These are phyloP conservation scores for Metaphire vulgaris DNA, from an alignment of 1,140 invertebrate genomes.

Conservation along the genomic window DNA sequence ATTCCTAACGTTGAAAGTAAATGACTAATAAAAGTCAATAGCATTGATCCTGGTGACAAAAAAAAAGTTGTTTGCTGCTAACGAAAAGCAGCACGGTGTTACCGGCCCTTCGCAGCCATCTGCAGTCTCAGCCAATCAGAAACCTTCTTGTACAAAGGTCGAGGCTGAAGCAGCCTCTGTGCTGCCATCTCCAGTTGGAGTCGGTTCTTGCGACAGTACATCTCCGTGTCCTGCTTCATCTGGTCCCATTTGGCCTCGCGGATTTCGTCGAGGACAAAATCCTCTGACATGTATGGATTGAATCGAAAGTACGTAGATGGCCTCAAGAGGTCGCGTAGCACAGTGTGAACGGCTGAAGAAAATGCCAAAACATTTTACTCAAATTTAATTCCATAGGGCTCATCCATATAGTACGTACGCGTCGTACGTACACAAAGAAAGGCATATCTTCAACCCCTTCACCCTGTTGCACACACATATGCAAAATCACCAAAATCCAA, in stretches of 20 bases:
- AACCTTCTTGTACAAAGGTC: conserved; percentile 32
- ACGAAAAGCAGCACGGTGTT: no score
- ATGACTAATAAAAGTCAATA: no score
- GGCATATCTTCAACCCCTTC: no score
- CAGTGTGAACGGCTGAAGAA: conserved; percentile 59
- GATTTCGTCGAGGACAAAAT: conserved; percentile 75
- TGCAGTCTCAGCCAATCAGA: conserved; percentile 29
- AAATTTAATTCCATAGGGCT: conserved; percentile 14
- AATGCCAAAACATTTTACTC: background rate
- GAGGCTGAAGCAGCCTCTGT: conserved; percentile 50
- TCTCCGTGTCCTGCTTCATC: conserved; percentile 58
- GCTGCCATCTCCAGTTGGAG: conserved; percentile 61
- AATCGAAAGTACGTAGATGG: conserved; percentile 75
- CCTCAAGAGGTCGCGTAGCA: conserved; percentile 73
- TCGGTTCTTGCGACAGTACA: conserved; percentile 71
- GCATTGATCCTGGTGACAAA: no score
- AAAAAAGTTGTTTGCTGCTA: no score
- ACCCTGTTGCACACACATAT: no score
- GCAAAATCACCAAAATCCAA: no score
- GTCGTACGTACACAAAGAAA: no score
- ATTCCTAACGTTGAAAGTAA: no score
- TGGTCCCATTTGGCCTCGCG: conserved; percentile 56
- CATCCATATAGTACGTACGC: no score
- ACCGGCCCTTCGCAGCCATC: background rate
- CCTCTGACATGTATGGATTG: conserved; percentile 80